Percentiles rank a stretch among this genome's conserved stretches.
These are phyloP conservation scores for Heliconius himera DNA, from an alignment of 1,140 invertebrate species.

Conservation along the genomic window DNA sequence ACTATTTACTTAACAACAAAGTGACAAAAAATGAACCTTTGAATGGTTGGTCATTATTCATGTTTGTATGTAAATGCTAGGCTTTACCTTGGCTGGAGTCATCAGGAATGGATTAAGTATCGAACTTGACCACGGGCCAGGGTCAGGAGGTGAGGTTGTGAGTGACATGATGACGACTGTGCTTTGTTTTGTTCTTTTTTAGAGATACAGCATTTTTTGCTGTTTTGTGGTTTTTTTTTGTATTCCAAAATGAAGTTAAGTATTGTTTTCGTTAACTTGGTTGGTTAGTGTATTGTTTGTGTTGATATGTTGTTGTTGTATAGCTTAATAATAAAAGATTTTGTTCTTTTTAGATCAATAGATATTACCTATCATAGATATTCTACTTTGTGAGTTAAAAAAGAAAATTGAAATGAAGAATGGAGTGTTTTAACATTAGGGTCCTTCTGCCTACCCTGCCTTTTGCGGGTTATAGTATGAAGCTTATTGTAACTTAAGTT, in stretches of 20 bases:
- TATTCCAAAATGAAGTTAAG: not conserved
- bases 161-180: slow-evolving; percentile 55
- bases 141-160: slow-evolving; percentile 50
- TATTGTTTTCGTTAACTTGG: not conserved
- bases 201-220: slow-evolving; percentile 20
- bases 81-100: slow-evolving; percentile 52
- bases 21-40: slow-evolving; percentile 51
- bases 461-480: too few species aligned
- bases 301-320: too few species aligned
- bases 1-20: not conserved
- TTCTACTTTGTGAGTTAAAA: too few species aligned
- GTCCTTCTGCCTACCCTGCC: too few species aligned
- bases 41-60: slow-evolving; percentile 48
- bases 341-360: too few species aligned
- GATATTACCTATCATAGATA: too few species aligned
- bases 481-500: too few species aligned
- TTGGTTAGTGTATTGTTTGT: not conserved
- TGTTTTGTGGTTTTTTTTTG: slow-evolving; percentile 18
- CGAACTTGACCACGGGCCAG: slow-evolving; percentile 71
- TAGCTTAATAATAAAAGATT: too few species aligned
- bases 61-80: slow-evolving; percentile 69
- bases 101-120: slow-evolving; percentile 67
- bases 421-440: too few species aligned
- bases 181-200: slow-evolving; percentile 45
- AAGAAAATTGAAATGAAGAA: too few species aligned